Percentiles rank a stretch among this genome's conserved stretches.
Conservation (phyloP, 2,797 vertebrate species). For the Erethizon dorsatum region DNA sequence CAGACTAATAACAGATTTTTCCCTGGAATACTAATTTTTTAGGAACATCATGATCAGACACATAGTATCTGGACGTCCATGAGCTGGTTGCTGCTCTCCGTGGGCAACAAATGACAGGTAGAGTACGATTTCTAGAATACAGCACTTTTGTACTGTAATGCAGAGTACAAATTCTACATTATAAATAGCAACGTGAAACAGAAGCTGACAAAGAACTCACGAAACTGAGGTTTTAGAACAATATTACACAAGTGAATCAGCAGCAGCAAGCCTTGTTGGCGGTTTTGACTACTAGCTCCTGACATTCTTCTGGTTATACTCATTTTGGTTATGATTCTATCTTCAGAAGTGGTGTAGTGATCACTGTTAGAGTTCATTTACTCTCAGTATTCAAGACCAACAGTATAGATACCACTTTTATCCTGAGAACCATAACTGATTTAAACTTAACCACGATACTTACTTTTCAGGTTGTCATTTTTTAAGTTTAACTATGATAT, state of each 20-base stretch:
- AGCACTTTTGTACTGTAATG: not conserved
- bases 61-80: not conserved
- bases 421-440: not conserved
- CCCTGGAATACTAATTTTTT: not conserved
- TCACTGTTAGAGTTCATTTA: not conserved
- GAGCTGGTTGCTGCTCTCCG: not conserved
- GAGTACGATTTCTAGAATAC: not conserved
- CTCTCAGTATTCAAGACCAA: conserved; percentile 3
- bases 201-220: conserved; percentile 12
- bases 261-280: not conserved
- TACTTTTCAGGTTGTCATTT: not conserved
- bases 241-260: not conserved
- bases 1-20: not conserved
- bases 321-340: not conserved
- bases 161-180: not conserved
- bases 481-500: not conserved
- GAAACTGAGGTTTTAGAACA: conserved; percentile 58
- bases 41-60: not conserved
- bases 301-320: not conserved
- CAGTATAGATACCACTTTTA: not conserved
- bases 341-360: not conserved
- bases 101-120: not conserved
- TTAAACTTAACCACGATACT: conserved; percentile 25
- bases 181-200: conserved; percentile 27
- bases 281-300: not conserved